Percentiles rank a stretch among this genome's conserved stretches.
phyloP scores from a whole-genome alignment of 2,888 invertebrate genomes.

The Parasteatoda lunata region DNA sequence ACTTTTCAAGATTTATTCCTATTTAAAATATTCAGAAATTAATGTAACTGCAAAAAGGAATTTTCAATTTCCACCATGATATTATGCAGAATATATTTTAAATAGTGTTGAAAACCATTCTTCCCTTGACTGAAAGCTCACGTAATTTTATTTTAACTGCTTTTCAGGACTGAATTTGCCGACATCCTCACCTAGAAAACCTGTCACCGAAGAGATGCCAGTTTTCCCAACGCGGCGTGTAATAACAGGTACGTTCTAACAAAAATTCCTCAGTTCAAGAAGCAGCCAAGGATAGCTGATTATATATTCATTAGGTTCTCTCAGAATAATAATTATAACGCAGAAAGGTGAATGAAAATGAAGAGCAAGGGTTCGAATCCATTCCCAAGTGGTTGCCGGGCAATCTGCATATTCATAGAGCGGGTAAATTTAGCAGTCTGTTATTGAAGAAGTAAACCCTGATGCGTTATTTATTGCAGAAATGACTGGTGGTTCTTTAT shows the following conservation, averaged over 20 bases:
- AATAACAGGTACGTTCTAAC: slow-evolving; percentile 56
- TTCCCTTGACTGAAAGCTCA: no score
- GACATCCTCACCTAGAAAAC: slow-evolving; percentile 30
- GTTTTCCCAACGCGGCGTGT: slow-evolving; percentile 44
- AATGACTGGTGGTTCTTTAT: slow-evolving; percentile 11
- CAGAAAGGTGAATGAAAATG: neutral
- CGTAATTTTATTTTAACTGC: neutral
- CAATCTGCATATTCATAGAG: slow-evolving; percentile 44
- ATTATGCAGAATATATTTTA: no score
- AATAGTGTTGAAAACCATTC: no score
- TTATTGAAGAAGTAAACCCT: slow-evolving; percentile 1
- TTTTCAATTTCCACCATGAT: no score
- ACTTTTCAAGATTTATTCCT: no score
- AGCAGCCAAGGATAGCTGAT: slow-evolving; percentile 41
- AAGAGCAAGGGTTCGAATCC: neutral
- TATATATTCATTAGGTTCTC: slow-evolving; percentile 60
- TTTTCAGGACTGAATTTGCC: slow-evolving; percentile 41
- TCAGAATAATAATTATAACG: slow-evolving; percentile 58
- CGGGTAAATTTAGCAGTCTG: slow-evolving; percentile 10
- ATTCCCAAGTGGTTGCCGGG: slow-evolving; percentile 15
- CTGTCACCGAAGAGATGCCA: slow-evolving; percentile 32
- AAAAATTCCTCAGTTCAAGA: slow-evolving; percentile 32
- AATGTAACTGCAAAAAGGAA: no score
- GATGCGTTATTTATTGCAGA: slow-evolving; percentile 55
- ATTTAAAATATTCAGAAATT: no score